Conservation (phyloP, 1,140 invertebrate species). For the Sarcophaga bullata region DNA sequence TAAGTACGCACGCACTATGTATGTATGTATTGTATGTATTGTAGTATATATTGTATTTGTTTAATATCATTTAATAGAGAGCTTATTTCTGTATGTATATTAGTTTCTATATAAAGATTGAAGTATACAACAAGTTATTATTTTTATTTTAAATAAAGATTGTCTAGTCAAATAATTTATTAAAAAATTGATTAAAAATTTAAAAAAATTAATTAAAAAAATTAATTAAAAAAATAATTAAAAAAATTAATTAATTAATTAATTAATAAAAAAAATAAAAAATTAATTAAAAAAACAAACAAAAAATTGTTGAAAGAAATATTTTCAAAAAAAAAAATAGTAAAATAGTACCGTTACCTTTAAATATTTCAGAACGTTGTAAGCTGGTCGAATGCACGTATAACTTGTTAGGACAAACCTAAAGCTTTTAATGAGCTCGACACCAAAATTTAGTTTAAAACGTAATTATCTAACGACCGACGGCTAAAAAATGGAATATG, state of each 20-base stretch:
- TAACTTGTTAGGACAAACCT: too few species aligned
- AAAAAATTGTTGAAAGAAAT: too few species aligned
- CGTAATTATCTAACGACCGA: too few species aligned
- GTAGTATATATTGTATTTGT: neutral
- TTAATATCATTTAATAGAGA: conserved; percentile 16
- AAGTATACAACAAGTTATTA: neutral
- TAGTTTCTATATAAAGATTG: neutral
- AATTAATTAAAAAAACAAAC: neutral
- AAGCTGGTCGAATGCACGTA: too few species aligned
- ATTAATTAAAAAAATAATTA: neutral
- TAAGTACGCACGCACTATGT: conserved; percentile 27
- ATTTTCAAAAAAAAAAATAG: too few species aligned
- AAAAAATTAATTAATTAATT: neutral
- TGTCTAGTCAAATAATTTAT: neutral
- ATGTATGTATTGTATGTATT: conserved; percentile 2
- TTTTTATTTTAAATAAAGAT: conserved; percentile 22
- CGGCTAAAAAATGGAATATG: too few species aligned
- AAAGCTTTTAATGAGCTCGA: too few species aligned
- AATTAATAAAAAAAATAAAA: neutral
- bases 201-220: neutral
- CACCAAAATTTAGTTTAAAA: too few species aligned
- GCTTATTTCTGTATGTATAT: neutral
- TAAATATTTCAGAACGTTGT: too few species aligned
- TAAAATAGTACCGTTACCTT: too few species aligned
- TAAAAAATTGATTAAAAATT: neutral